These are phyloP conservation scores for Ophthalmotilapia sp. DNA, from an alignment of 2,113 vertebrate species.

Conservation along the genomic window DNA sequence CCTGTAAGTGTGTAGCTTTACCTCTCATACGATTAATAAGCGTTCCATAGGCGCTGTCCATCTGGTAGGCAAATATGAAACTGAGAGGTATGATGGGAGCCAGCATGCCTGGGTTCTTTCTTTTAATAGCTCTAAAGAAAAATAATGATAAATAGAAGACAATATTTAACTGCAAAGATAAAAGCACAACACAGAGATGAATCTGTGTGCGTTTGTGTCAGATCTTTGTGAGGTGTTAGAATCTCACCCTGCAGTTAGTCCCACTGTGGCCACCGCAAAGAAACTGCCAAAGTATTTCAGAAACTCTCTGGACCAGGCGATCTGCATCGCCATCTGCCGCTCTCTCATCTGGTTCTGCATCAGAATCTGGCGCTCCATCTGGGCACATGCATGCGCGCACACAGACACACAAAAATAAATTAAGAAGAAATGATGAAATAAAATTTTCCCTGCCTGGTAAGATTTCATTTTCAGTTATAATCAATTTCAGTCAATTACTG, in stretches of 20 bases:
- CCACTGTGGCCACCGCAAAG: conserved; percentile 68
- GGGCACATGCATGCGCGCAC: neutral
- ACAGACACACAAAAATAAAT: neutral
- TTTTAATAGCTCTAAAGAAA: conserved; percentile 75
- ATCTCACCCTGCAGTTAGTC: conserved; percentile 74
- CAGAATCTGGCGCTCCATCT: conserved; percentile 86
- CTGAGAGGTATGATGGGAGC: conserved; percentile 78
- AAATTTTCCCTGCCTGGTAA: neutral
- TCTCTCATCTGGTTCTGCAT: conserved; percentile 90
- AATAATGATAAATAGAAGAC: neutral
- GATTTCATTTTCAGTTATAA: neutral
- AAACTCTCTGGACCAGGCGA: conserved; percentile 84
- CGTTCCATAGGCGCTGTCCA: conserved; percentile 82
- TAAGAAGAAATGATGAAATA: neutral
- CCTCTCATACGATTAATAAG: conserved; percentile 80
- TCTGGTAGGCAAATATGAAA: conserved; percentile 80
- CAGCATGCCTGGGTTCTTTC: conserved; percentile 71
- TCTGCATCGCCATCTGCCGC: conserved; percentile 85
- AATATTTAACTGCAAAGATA: neutral
- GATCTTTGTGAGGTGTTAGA: neutral
- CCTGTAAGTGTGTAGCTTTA: conserved; percentile 29
- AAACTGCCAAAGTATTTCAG: conserved; percentile 84
- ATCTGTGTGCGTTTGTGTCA: neutral
- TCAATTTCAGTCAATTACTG: neutral
- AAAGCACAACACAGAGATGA: neutral